These are phyloP conservation scores for Augochlorella aurata DNA, from an alignment of 2,888 invertebrate species.

Conservation along the genomic window DNA sequence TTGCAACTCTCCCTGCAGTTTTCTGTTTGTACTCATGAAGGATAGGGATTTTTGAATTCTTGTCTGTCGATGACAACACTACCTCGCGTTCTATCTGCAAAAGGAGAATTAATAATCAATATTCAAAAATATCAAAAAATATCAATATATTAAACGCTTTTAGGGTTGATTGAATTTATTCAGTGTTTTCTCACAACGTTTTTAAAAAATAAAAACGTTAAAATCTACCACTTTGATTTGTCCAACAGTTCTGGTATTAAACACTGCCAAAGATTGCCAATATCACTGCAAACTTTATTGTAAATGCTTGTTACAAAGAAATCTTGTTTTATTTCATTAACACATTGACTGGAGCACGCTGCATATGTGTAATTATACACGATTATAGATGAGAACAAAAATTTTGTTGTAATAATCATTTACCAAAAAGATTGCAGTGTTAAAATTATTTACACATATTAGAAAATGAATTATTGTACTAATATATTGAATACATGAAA, in stretches of 20 bases:
- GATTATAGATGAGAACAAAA: too few relatives aligned
- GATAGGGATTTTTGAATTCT: slow-evolving; percentile 90
- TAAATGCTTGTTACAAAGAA: background rate
- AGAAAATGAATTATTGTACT: background rate
- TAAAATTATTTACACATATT: background rate
- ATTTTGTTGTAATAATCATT: too few relatives aligned
- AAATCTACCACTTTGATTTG: too few relatives aligned
- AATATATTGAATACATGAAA: background rate
- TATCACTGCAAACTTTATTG: too few relatives aligned
- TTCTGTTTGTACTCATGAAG: slow-evolving; percentile 88
- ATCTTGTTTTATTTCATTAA: background rate
- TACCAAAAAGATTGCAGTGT: too few relatives aligned
- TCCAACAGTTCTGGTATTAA: too few relatives aligned
- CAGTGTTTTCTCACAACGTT: too few relatives aligned
- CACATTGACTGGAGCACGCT: background rate
- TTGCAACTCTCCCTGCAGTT: slow-evolving; percentile 83
- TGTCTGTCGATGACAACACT: slow-evolving; percentile 88
- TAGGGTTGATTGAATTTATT: background rate
- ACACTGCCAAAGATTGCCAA: too few relatives aligned
- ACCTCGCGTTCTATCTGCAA: slow-evolving; percentile 91
- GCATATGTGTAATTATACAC: background rate
- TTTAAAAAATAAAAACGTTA: too few relatives aligned
- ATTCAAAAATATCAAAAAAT: too few relatives aligned
- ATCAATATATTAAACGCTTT: too few relatives aligned
- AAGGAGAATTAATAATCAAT: slow-evolving; percentile 7